phyloP scores from a whole-genome alignment of 2,797 vertebrate genomes.

The Schizothorax lantsangensis region DNA sequence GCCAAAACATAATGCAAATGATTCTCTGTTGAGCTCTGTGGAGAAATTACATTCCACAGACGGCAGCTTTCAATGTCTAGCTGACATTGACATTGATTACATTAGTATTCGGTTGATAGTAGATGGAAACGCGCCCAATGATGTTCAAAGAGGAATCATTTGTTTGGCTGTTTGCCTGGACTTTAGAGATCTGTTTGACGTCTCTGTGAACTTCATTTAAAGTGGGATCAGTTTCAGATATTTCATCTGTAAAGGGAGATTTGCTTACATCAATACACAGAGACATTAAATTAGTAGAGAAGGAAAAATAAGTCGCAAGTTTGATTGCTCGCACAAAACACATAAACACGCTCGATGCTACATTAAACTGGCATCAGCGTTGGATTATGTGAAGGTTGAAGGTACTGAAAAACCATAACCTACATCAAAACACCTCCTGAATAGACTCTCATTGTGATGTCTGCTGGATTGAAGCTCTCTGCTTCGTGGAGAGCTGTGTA shows the following conservation, averaged over 20 bases:
- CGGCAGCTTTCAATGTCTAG: conserved; percentile 21
- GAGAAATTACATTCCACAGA: conserved; percentile 19
- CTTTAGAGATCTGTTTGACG: conserved; percentile 18
- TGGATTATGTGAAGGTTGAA: background rate
- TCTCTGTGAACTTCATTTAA: conserved; percentile 32
- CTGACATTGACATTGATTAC: conserved; percentile 33
- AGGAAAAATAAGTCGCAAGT: background rate
- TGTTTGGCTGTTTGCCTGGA: conserved; percentile 35
- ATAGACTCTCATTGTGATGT: background rate
- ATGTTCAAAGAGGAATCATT: conserved; percentile 39
- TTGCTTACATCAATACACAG: background rate
- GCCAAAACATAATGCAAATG: conserved; percentile 21
- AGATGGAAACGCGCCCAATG: conserved; percentile 22
- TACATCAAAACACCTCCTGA: background rate
- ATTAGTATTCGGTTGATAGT: conserved; percentile 28
- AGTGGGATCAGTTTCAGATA: conserved; percentile 23
- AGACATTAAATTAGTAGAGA: background rate
- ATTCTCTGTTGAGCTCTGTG: conserved; percentile 19
- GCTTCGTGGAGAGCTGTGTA: background rate
- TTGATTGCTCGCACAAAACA: background rate
- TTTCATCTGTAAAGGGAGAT: conserved; percentile 2
- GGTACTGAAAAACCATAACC: background rate
- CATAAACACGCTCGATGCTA: background rate
- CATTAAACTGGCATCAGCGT: background rate
- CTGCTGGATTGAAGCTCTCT: background rate